phyloP scores from a whole-genome alignment of 2,113 vertebrate species.

The Amphiprion ocellaris region DNA sequence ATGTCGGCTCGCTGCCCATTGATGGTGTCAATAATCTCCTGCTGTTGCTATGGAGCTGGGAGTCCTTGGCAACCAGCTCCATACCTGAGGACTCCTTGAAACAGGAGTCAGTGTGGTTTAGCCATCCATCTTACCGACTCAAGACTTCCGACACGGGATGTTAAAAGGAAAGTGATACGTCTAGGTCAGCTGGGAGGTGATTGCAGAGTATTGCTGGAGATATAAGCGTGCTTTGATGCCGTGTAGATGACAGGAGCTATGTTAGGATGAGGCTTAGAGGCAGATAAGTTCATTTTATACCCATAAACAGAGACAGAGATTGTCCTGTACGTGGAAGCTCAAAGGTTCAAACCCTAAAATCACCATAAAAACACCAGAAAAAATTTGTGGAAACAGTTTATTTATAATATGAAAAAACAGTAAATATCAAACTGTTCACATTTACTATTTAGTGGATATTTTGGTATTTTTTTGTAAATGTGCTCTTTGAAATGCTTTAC shows the following conservation, averaged over 20 bases:
- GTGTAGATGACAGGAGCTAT: background rate
- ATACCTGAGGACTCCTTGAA: slow-evolving; percentile 62
- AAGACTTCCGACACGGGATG: slow-evolving; percentile 19
- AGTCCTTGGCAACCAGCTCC: slow-evolving; percentile 69
- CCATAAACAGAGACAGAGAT: background rate
- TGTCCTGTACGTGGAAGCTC: background rate
- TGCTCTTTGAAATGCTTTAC: slow-evolving; percentile 7
- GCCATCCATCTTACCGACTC: slow-evolving; percentile 1
- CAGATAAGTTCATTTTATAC: background rate
- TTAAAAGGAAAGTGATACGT: slow-evolving; percentile 40
- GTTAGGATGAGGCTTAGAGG: background rate
- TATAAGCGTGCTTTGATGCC: background rate
- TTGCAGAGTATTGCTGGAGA: slow-evolving; percentile 21
- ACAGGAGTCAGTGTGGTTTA: slow-evolving; percentile 56
- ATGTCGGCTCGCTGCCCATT: background rate
- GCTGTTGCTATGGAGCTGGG: slow-evolving; percentile 54
- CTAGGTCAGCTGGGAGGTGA: slow-evolving; percentile 2
- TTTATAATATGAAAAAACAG: slow-evolving; percentile 23
- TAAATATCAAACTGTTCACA: background rate
- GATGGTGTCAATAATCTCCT: slow-evolving; percentile 35
- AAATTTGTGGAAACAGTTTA: slow-evolving; percentile 37
- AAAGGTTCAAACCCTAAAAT: background rate
- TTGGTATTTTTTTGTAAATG: background rate
- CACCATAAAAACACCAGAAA: slow-evolving; percentile 7
- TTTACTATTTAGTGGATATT: background rate